phyloP scores from a whole-genome alignment of 2,888 invertebrate genomes.

The Steinernema scapterisci region DNA sequence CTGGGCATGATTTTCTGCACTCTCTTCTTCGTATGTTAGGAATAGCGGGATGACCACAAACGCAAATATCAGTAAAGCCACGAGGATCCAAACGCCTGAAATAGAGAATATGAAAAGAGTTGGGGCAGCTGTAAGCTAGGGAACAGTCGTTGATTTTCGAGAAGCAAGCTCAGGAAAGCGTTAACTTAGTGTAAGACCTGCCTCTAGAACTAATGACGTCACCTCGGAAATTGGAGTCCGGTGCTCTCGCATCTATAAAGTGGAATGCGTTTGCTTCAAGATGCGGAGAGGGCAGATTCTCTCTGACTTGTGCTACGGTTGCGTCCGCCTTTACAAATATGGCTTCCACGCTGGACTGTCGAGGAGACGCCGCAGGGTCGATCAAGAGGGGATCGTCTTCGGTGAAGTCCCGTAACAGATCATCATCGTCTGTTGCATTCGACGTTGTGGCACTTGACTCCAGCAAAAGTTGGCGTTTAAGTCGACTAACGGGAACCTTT shows the following conservation, averaged over 20 bases:
- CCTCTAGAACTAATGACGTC: constrained; percentile 25
- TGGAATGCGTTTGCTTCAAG: constrained; percentile 56
- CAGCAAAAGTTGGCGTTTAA: constrained; percentile 42
- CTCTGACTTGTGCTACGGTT: constrained; percentile 53
- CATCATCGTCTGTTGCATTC: background rate
- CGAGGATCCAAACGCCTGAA: constrained; percentile 47
- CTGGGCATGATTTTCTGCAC: constrained; percentile 48
- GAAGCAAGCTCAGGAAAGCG: background rate
- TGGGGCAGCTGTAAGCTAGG: too few relatives aligned
- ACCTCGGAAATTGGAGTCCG: constrained; percentile 49
- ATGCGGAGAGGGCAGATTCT: constrained; percentile 43
- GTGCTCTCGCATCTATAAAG: constrained; percentile 64
- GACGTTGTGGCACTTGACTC: constrained; percentile 6
- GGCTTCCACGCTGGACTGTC: constrained; percentile 53
- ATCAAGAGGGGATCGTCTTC: constrained; percentile 34
- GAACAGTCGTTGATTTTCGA: background rate
- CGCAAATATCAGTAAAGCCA: constrained; percentile 56
- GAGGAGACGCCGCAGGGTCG: background rate
- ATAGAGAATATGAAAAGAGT: background rate
- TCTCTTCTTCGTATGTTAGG: constrained; percentile 62
- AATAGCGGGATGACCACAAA: constrained; percentile 62
- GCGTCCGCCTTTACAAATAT: constrained; percentile 62
- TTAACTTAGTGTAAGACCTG: background rate
- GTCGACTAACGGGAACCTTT: constrained; percentile 60
- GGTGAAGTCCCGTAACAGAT: constrained; percentile 30